phyloP scores from a whole-genome alignment of 2,888 invertebrate species.

The Gymnocheta viridis region DNA sequence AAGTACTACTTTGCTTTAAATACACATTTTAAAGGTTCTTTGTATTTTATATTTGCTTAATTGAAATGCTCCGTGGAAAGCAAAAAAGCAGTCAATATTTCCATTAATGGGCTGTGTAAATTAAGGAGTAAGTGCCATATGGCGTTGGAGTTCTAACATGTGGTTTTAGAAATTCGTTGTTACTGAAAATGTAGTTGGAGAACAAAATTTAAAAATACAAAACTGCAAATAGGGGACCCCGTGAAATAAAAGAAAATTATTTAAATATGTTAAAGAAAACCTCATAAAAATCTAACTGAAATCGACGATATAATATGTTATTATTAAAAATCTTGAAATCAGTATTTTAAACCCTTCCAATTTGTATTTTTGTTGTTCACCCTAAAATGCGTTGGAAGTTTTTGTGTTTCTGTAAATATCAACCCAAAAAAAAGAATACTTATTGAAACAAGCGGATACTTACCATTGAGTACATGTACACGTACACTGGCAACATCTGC shows the following conservation, averaged over 20 bases:
- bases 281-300: too few species aligned
- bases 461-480: conserved; percentile 92
- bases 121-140: neutral
- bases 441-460: conserved; percentile 76
- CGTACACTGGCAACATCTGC: conserved; percentile 90
- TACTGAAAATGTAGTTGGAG: neutral
- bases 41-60: neutral
- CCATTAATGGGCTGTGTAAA: neutral
- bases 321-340: too few species aligned
- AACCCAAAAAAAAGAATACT: neutral
- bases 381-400: neutral
- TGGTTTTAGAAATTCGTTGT: neutral
- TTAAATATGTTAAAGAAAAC: too few species aligned
- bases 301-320: too few species aligned
- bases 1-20: neutral
- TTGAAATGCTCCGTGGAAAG: neutral
- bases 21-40: neutral
- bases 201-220: too few species aligned
- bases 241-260: too few species aligned
- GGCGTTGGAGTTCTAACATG: neutral
- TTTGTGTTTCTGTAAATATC: neutral
- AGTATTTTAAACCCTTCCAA: neutral
- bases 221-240: too few species aligned
- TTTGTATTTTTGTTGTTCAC: neutral
- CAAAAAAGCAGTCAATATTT: neutral